Percentiles rank a stretch among this genome's conserved stretches.
phyloP scores from a whole-genome alignment of 2,888 invertebrate species.

The Apodemia duryi region DNA sequence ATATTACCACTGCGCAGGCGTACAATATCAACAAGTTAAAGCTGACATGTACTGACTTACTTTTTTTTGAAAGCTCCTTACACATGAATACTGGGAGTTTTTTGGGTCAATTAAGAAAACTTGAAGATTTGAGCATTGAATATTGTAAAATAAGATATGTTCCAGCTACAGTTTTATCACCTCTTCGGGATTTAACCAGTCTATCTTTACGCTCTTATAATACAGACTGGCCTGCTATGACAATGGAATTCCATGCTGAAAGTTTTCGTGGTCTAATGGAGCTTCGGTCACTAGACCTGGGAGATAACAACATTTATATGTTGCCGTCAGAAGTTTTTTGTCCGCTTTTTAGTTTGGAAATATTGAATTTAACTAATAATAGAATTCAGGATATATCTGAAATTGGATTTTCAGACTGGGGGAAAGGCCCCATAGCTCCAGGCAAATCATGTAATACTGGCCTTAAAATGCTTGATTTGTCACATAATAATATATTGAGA shows the following conservation, averaged over 20 bases:
- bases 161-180: constrained; percentile 83
- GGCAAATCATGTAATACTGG: constrained; percentile 85
- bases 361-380: constrained; percentile 87
- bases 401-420: constrained; percentile 88
- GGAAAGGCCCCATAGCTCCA: constrained; percentile 82
- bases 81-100: constrained; percentile 81
- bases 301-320: constrained; percentile 88
- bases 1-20: constrained; percentile 84
- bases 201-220: constrained; percentile 86
- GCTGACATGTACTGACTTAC: constrained; percentile 85
- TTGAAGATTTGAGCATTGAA: constrained; percentile 86
- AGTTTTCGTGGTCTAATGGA: constrained; percentile 85
- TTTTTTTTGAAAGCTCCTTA: constrained; percentile 86
- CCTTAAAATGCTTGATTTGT: constrained; percentile 85
- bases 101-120: constrained; percentile 82
- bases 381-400: constrained; percentile 87
- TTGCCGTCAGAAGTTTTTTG: constrained; percentile 86
- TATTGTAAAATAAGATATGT: constrained; percentile 88
- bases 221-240: constrained; percentile 88
- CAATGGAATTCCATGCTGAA: constrained; percentile 86
- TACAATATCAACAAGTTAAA: constrained; percentile 84
- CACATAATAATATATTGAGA: constrained; percentile 84
- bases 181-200: constrained; percentile 83
- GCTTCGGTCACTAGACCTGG: constrained; percentile 83
- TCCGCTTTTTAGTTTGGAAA: constrained; percentile 83